Percentiles rank a stretch among this genome's conserved stretches.
Conservation (phyloP, 2,113 vertebrate species). For the Gnathonemus echidnorhynchus region DNA sequence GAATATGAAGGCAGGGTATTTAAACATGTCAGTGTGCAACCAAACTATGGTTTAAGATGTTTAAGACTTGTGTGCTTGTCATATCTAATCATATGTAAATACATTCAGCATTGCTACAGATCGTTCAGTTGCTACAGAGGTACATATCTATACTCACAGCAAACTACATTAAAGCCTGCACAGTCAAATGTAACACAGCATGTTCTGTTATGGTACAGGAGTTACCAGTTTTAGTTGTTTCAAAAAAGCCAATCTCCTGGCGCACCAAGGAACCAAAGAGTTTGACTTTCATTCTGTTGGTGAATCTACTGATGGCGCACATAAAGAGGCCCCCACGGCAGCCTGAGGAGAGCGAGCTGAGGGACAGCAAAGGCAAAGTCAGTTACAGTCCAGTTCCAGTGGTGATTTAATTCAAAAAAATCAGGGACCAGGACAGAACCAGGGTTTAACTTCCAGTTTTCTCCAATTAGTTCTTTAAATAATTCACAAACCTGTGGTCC, state of each 20-base stretch:
- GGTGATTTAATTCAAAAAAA: not conserved
- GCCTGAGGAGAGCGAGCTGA: slow-evolving; percentile 52
- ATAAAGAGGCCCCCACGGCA: slow-evolving; percentile 52
- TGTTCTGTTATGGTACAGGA: not conserved
- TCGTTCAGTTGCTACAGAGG: not conserved
- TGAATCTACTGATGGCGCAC: slow-evolving; percentile 46
- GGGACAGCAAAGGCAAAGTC: not conserved
- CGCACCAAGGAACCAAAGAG: slow-evolving; percentile 51
- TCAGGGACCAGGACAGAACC: not conserved
- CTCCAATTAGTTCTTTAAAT: not conserved
- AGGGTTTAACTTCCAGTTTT: not conserved
- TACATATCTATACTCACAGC: not conserved
- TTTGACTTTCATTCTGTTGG: slow-evolving; percentile 41
- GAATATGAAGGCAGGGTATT: too few species aligned
- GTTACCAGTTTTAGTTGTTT: slow-evolving; percentile 52
- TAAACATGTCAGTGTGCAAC: not conserved
- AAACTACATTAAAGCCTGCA: not conserved
- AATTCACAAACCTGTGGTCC: not conserved
- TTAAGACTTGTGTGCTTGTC: not conserved
- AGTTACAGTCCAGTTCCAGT: not conserved
- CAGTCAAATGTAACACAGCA: not conserved
- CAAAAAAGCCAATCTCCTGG: slow-evolving; percentile 63
- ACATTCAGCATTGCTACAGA: not conserved
- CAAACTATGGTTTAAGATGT: not conserved
- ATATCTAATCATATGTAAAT: not conserved